Conservation (phyloP, 1,140 invertebrate species). For the Pseudoatta argentina region DNA sequence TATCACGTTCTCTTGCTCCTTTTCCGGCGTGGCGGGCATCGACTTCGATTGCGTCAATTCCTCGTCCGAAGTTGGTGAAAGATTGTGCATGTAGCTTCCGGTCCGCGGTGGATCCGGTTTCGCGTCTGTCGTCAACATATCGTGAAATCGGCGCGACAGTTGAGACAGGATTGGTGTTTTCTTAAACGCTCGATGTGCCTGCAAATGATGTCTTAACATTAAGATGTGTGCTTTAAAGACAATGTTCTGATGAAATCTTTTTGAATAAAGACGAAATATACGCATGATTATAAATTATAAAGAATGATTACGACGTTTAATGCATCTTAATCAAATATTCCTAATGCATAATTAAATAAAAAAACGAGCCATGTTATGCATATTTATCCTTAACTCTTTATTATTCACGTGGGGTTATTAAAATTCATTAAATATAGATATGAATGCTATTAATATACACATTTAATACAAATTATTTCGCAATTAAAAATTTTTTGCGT, state of each 20-base stretch:
- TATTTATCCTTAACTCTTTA: background rate
- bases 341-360: background rate
- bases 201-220: background rate
- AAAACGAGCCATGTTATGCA: background rate
- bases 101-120: conserved; percentile 73
- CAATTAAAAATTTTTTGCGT: no score
- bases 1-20: background rate
- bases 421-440: no score
- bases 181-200: conserved; percentile 1
- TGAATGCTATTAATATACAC: no score
- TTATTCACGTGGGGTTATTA: no score
- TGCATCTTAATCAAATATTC: background rate
- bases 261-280: background rate
- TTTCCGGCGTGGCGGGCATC: background rate
- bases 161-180: conserved; percentile 76
- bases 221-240: background rate
- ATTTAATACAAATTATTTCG: no score
- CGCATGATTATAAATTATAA: background rate
- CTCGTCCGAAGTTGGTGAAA: background rate
- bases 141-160: conserved; percentile 72
- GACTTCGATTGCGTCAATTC: background rate
- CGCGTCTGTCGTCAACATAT: conserved; percentile 74
- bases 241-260: background rate
- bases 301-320: background rate
- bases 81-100: conserved; percentile 57